These are phyloP conservation scores for Furcula furcula DNA, from an alignment of 2,888 invertebrate species.

Conservation along the genomic window DNA sequence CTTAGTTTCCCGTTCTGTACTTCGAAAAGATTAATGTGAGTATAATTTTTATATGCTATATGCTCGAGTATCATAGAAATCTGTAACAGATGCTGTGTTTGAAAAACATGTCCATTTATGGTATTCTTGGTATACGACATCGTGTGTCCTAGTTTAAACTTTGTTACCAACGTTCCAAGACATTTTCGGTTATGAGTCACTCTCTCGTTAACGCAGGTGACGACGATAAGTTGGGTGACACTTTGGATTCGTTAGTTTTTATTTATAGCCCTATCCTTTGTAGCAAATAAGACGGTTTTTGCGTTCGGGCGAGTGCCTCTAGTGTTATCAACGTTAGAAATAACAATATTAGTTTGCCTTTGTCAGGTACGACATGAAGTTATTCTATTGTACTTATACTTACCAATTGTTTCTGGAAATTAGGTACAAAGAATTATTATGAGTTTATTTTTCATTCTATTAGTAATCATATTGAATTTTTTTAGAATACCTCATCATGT, in stretches of 20 bases:
- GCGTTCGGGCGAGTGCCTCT: not conserved
- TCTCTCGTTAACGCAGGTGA: conserved; percentile 47
- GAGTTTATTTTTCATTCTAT: not conserved
- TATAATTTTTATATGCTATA: too few relatives aligned
- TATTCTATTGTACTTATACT: too few relatives aligned
- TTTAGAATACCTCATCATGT: conserved; percentile 83
- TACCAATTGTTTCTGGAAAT: not conserved
- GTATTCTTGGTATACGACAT: conserved; percentile 43
- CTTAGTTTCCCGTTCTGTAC: conserved; percentile 19
- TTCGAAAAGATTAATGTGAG: conserved; percentile 30
- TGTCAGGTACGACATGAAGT: too few relatives aligned
- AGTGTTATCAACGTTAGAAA: conserved; percentile 1
- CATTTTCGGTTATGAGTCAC: conserved; percentile 56
- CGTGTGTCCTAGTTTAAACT: conserved; percentile 58
- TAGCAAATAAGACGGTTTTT: not conserved
- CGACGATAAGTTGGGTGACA: conserved; percentile 47
- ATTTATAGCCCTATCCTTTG: conserved; percentile 33
- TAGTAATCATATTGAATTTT: not conserved
- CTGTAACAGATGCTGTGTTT: conserved; percentile 41
- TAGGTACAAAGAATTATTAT: not conserved
- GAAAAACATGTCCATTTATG: conserved; percentile 56
- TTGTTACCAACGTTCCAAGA: conserved; percentile 33
- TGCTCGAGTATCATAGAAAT: not conserved
- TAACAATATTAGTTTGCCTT: too few relatives aligned
- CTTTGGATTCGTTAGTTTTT: conserved; percentile 38